Conservation (phyloP, 1,140 invertebrate species). For the Drosophila nigromelanica region DNA sequence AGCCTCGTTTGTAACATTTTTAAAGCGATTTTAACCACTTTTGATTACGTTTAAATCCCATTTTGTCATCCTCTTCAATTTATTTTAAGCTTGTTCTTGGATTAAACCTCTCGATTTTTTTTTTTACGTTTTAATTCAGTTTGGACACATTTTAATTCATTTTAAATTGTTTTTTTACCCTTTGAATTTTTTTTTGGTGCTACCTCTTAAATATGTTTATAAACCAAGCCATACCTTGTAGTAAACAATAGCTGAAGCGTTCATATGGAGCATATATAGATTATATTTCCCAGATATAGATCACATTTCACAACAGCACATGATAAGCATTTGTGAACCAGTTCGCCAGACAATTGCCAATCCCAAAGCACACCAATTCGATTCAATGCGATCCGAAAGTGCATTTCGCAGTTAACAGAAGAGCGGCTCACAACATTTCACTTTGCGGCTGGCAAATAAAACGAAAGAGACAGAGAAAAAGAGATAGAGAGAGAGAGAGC, state of each 20-base stretch:
- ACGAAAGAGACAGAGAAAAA: neutral
- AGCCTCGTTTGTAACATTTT: no score
- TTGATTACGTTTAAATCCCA: no score
- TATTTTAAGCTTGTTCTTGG: no score
- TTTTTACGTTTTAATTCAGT: no score
- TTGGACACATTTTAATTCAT: neutral
- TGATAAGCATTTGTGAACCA: conserved; percentile 2
- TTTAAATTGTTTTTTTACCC: neutral
- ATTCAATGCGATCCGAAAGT: conserved; percentile 18
- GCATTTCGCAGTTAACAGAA: conserved; percentile 19
- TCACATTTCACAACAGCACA: conserved; percentile 10
- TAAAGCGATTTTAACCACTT: no score
- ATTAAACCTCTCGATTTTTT: no score
- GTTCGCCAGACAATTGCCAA: neutral
- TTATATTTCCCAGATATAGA: neutral
- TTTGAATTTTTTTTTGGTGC: neutral
- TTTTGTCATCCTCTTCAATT: no score
- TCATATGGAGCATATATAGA: neutral
- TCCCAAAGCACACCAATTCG: neutral
- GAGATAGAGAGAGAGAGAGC: neutral
- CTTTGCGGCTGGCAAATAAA: conserved; percentile 15
- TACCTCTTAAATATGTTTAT: neutral
- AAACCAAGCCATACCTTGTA: neutral
- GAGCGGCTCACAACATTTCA: conserved; percentile 15
- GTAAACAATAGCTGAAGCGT: neutral